A percentile compares a stretch with the other conserved stretches of the same genome.
These are phyloP conservation scores for Brachionus asplanchnoidis DNA, from an alignment of 1,140 invertebrate species.

Conservation along the genomic window DNA sequence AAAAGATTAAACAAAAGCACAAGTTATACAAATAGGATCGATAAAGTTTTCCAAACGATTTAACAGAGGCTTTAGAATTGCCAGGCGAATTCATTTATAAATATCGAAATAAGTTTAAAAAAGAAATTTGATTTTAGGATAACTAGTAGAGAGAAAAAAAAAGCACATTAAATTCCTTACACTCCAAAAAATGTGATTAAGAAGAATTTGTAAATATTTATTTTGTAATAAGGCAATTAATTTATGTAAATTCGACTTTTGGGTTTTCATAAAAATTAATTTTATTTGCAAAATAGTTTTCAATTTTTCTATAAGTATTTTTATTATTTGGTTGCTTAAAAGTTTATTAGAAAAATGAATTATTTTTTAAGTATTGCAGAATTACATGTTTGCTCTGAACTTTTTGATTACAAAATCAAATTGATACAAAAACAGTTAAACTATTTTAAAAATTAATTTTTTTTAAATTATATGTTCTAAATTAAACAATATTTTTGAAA, in stretches of 20 bases:
- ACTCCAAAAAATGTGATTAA: neutral
- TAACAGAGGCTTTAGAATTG: neutral
- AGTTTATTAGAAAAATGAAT: no score
- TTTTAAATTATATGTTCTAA: no score
- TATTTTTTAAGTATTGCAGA: no score
- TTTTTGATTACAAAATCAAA: no score
- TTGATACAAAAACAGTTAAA: no score
- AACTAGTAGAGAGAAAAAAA: neutral
- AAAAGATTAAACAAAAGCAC: neutral
- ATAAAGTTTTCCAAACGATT: neutral
- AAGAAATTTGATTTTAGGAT: neutral
- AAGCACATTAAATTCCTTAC: neutral
- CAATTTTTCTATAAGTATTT: no score
- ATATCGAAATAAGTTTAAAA: neutral
- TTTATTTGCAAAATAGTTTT: no score
- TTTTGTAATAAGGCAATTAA: neutral
- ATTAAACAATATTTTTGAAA: no score
- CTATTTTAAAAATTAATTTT: no score
- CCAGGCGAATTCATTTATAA: neutral
- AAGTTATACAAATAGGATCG: neutral
- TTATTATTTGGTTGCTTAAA: no score
- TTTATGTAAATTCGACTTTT: neutral
- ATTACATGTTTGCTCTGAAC: no score
- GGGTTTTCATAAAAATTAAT: neutral
- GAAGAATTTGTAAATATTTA: neutral